Conservation (phyloP, 2,113 vertebrate genomes). For the Apistogramma diplotaenia region DNA sequence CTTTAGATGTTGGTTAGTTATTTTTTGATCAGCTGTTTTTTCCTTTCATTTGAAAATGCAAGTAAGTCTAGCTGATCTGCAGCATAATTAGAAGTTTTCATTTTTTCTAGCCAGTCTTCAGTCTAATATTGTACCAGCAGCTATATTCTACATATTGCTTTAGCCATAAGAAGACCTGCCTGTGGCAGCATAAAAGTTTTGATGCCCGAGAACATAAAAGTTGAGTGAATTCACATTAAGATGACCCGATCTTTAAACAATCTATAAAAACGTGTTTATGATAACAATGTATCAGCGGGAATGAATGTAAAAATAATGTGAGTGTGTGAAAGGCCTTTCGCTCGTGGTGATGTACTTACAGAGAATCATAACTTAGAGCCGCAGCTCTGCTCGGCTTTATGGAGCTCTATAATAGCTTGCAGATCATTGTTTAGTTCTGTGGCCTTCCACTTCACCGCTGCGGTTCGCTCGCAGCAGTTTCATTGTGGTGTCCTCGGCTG, state of each 20-base stretch:
- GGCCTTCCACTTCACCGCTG: not conserved
- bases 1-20: not conserved
- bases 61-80: slow-evolving; percentile 1
- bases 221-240: not conserved
- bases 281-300: not conserved
- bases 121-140: not conserved
- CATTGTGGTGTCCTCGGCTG: not conserved
- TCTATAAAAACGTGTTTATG: not conserved
- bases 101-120: not conserved
- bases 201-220: not conserved
- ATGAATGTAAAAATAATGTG: not conserved
- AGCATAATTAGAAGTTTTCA: not conserved
- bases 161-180: not conserved
- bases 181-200: not conserved
- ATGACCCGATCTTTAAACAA: not conserved
- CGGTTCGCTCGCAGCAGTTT: not conserved
- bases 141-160: not conserved
- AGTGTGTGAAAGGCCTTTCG: not conserved
- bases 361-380: not conserved
- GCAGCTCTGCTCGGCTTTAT: not conserved
- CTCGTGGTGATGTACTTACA: not conserved
- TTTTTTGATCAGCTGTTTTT: not conserved
- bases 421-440: not conserved
- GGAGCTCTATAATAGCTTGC: not conserved
- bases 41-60: not conserved